A percentile compares a stretch with the other conserved stretches of the same genome.
phyloP scores from a whole-genome alignment of 2,113 vertebrate species.

The Dipodomys ordii region DNA sequence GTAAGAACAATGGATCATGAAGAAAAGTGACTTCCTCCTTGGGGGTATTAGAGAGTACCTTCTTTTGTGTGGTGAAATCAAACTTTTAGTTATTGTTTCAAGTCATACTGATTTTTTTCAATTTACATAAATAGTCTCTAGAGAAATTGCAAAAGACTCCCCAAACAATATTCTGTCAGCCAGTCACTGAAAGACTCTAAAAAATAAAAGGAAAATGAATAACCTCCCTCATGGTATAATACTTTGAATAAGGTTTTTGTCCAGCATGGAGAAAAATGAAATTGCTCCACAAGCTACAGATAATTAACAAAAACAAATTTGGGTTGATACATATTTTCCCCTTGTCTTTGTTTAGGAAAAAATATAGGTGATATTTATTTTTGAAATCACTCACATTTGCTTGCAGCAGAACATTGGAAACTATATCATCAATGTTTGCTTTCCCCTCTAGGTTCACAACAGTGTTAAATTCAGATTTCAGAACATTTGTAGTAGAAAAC shows the following conservation, averaged over 20 bases:
- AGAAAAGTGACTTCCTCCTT: conserved; percentile 89
- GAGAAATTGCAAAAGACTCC: conserved; percentile 74
- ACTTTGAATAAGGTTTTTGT: conserved; percentile 73
- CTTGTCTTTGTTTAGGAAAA: conserved; percentile 61
- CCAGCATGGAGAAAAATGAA: conserved; percentile 47
- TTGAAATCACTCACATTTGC: background rate
- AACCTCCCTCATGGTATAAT: conserved; percentile 67
- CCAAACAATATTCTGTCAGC: conserved; percentile 71
- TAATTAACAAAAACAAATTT: conserved; percentile 76
- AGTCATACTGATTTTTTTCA: conserved; percentile 77
- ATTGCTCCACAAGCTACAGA: conserved; percentile 70
- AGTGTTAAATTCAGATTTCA: conserved; percentile 36
- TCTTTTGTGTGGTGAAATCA: conserved; percentile 88
- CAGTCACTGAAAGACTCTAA: conserved; percentile 82
- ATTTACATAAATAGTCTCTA: conserved; percentile 85
- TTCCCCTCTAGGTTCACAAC: conserved; percentile 6
- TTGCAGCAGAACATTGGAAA: conserved; percentile 56
- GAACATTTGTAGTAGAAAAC: conserved; percentile 22
- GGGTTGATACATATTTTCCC: conserved; percentile 42
- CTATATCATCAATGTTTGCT: background rate
- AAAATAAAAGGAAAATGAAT: conserved; percentile 48
- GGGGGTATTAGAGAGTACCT: conserved; percentile 87
- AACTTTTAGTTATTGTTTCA: conserved; percentile 82
- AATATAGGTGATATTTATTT: conserved; percentile 65
- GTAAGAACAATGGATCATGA: conserved; percentile 88